Evolutionary conservation across 2,888 invertebrate genomes (phyloP).

Genomic region (Gibbula magus): DNA sequence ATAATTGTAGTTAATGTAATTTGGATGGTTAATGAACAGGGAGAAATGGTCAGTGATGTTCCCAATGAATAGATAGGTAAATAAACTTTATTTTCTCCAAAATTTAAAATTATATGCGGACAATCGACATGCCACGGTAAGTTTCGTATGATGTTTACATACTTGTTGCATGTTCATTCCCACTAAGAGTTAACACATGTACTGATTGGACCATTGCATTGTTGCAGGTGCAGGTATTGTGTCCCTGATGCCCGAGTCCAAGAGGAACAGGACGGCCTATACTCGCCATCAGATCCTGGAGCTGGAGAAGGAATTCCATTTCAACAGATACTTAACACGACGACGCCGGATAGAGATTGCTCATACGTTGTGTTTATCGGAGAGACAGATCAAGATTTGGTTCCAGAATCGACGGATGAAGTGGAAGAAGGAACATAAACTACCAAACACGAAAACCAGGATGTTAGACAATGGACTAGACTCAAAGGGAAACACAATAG

Average conservation of each 20-base stretch:
- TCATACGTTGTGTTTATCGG: constrained; percentile 95
- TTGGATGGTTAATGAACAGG: too few relatives aligned
- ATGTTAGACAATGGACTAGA: constrained; percentile 53
- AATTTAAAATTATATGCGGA: too few relatives aligned
- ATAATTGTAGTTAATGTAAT: too few relatives aligned
- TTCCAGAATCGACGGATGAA: constrained; percentile 98
- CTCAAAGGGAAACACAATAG: constrained; percentile 1
- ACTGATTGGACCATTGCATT: too few relatives aligned
- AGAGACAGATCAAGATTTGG: constrained; percentile 85
- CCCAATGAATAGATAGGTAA: too few relatives aligned
- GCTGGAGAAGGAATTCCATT: constrained; percentile 98
- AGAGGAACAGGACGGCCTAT: constrained; percentile 96
- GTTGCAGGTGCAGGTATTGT: constrained; percentile 25
- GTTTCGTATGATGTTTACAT: too few relatives aligned
- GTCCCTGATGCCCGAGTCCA: constrained; percentile 83
- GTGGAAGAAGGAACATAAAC: constrained; percentile 83
- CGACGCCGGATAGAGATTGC: constrained; percentile 97
- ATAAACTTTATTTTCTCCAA: too few relatives aligned
- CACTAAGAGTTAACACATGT: too few relatives aligned
- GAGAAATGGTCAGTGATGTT: too few relatives aligned
- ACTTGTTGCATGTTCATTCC: too few relatives aligned
- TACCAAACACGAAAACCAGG: constrained; percentile 65
- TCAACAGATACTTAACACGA: constrained; percentile 97
- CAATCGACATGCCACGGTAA: too few relatives aligned
- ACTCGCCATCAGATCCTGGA: constrained; percentile 97